These are phyloP conservation scores for Elysia crispata DNA, from an alignment of 2,888 invertebrate genomes.

Conservation along the genomic window DNA sequence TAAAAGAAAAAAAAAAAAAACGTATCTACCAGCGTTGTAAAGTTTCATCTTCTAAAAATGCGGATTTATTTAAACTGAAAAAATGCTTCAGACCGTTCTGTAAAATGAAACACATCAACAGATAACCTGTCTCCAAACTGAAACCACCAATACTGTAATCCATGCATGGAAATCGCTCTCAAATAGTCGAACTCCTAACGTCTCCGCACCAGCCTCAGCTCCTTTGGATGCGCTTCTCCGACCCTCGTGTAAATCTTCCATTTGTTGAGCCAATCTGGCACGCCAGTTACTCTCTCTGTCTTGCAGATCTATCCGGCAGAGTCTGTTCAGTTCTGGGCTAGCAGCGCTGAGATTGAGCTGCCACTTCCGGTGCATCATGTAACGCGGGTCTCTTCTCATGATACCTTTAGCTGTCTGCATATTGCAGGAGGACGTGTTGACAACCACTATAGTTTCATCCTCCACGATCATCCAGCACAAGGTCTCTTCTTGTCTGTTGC, in stretches of 20 bases:
- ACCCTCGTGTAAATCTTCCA: neutral
- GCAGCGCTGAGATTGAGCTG: constrained; percentile 12
- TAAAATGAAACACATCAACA: too few relatives aligned
- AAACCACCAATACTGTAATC: too few relatives aligned
- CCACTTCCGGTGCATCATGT: constrained; percentile 29
- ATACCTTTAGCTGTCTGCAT: constrained; percentile 44
- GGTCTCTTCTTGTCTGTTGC: constrained; percentile 3
- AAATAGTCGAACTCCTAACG: too few relatives aligned
- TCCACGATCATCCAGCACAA: constrained; percentile 50
- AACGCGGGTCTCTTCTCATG: constrained; percentile 9
- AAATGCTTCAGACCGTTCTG: too few relatives aligned
- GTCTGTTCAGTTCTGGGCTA: neutral
- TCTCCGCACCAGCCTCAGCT: too few relatives aligned
- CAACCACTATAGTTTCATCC: constrained; percentile 39
- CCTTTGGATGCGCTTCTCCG: neutral
- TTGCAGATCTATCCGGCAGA: constrained; percentile 6
- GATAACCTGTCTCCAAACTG: too few relatives aligned
- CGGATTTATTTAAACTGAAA: too few relatives aligned
- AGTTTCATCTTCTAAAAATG: too few relatives aligned
- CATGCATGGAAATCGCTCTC: too few relatives aligned
- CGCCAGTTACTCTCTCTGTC: constrained; percentile 24
- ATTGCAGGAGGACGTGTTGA: constrained; percentile 51
- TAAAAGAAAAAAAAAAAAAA: too few relatives aligned
- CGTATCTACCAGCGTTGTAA: too few relatives aligned
- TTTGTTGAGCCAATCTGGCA: neutral